Evolutionary conservation across 2,888 invertebrate genomes (phyloP), one percentile per base, ranked within the genome.

Genomic region (Latrodectus elegans): DNA sequence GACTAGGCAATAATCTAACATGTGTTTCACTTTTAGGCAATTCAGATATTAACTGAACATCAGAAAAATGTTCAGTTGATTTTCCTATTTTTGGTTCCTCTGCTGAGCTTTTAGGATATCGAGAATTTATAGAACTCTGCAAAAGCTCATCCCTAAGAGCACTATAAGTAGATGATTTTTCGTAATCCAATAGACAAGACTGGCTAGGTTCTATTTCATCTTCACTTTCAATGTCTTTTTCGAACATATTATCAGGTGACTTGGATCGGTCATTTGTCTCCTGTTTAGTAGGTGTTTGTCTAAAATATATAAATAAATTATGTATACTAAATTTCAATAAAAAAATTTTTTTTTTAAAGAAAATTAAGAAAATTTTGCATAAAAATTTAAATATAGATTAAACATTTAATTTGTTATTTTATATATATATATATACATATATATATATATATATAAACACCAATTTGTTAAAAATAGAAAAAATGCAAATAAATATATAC

Each of bases 171-270:
- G 60, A 60, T 60, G 60, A 60, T 11, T 12, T 60, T 22, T 76
- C 70, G 76, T 71, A 76, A 51, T 87, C 81, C 0, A 53, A 55
- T 17, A 87, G 55, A 53, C 86, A 87, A 67, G 86, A 82, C 52
- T 87, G 86, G 64, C 86, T 87, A 10, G 86, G 86, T 73, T 81
- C 86, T 51, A 87, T 77, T 73, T 87, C 86, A 81, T 87, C 77
- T 68, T 87, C 86, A 73, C 81, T 81, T 26, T 74, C 73, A 67
- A 10, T 52, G 4, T 72, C 86, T 26, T 65, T 53, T n/a, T 53
- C 72, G 6, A 9, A 22, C 22, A 17, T 26, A 12, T 75, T n/a
- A 65, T 22, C 73, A 26, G 15, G 15, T 15, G 15, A 14, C 26
- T 12, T 71, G n/a, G 15, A 11, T 70, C 15, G 26, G 8, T 79